phyloP scores from a whole-genome alignment of 2,888 invertebrate species.

The Eurytoma adleriae region DNA sequence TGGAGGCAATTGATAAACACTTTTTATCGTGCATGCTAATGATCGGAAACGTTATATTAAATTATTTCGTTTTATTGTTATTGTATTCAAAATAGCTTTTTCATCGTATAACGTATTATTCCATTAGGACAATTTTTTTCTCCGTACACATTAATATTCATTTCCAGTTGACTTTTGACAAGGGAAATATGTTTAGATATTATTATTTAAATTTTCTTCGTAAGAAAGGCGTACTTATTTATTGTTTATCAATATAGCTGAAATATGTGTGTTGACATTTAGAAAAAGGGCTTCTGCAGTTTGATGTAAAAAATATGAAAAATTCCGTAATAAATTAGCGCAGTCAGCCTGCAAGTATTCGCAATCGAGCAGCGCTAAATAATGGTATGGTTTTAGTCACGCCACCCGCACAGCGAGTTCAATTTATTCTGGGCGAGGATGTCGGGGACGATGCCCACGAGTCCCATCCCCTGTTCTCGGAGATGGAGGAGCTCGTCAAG shows the following conservation, averaged over 20 bases:
- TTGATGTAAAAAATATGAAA: not conserved
- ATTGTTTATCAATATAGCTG: not conserved
- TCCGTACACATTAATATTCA: no score
- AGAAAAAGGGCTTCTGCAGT: not conserved
- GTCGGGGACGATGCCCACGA: slow-evolving; percentile 88
- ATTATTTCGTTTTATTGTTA: no score
- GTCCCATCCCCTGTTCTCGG: slow-evolving; percentile 96
- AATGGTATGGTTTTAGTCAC: slow-evolving; percentile 81
- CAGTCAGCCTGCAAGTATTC: slow-evolving; percentile 6
- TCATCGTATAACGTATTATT: no score
- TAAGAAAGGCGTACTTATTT: slow-evolving; percentile 29
- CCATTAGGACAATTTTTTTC: no score
- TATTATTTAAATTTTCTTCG: not conserved
- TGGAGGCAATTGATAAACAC: no score
- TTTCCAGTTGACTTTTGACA: no score
- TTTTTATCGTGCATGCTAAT: no score
- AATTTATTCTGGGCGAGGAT: slow-evolving; percentile 97
- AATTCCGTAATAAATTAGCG: not conserved
- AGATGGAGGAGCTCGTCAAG: slow-evolving; percentile 96
- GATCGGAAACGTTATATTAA: no score
- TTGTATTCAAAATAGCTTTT: no score
- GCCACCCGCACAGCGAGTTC: slow-evolving; percentile 96
- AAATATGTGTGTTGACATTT: not conserved
- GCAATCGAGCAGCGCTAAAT: not conserved
- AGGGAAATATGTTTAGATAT: no score